phyloP scores from a whole-genome alignment of 2,888 invertebrate species.

The Dusona sp. region DNA sequence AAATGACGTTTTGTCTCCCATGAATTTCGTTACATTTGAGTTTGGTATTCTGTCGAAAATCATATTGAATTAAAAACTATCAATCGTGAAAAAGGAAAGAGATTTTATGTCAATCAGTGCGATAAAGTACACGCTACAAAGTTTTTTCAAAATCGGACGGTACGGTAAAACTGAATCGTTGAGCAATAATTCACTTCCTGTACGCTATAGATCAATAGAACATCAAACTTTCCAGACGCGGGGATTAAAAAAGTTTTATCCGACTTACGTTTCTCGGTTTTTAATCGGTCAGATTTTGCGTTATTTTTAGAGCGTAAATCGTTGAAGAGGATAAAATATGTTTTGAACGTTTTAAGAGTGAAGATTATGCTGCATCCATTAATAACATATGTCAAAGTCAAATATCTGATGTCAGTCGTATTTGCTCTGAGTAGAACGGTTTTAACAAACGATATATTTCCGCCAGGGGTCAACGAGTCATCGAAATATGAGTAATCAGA shows the following conservation, averaged over 20 bases:
- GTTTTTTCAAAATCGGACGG: too few species aligned
- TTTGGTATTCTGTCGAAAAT: background rate
- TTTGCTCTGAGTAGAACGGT: constrained; percentile 46
- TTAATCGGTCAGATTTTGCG: background rate
- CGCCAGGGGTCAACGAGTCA: constrained; percentile 58
- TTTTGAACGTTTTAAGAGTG: background rate
- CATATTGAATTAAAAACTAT: too few species aligned
- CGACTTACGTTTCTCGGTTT: background rate
- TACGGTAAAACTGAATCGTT: too few species aligned
- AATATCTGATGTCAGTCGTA: background rate
- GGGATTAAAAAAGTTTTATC: too few species aligned
- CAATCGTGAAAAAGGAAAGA: too few species aligned
- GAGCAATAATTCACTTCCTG: too few species aligned
- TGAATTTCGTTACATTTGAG: background rate
- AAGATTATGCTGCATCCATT: background rate
- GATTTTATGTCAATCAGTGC: background rate
- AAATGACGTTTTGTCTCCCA: background rate
- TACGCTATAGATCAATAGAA: too few species aligned
- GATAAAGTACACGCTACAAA: too few species aligned
- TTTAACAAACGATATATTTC: constrained; percentile 51
- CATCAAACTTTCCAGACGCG: too few species aligned
- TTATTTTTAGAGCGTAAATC: background rate
- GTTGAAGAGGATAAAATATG: background rate
- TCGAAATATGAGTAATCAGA: constrained; percentile 54
- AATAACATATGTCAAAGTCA: background rate